Evolutionary conservation across 2,113 vertebrate species (phyloP).

Genomic region (Butorides virescens): DNA sequence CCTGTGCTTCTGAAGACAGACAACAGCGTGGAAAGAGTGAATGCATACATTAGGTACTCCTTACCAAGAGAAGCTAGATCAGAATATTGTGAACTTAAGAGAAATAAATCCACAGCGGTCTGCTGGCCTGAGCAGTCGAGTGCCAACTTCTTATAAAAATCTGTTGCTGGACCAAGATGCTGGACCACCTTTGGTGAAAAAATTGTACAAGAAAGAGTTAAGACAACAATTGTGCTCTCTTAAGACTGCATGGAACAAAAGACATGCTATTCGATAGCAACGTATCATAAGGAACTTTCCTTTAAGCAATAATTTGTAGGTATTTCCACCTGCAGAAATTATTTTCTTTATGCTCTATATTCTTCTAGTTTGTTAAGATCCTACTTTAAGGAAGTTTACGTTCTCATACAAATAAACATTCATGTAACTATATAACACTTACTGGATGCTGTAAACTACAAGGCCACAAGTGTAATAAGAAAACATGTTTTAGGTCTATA

Average conservation of each 20-base stretch:
- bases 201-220: conserved; percentile 13
- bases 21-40: neutral
- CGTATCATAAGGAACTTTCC: neutral
- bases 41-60: neutral
- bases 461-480: neutral
- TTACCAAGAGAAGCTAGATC: conserved; percentile 95
- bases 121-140: conserved; percentile 98
- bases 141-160: conserved; percentile 98
- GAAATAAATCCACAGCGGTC: conserved; percentile 95
- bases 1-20: neutral
- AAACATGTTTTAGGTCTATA: neutral
- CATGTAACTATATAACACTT: neutral
- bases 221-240: neutral
- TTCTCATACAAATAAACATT: neutral
- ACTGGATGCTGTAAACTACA: neutral
- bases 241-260: neutral
- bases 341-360: neutral
- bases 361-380: neutral
- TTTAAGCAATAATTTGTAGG: neutral
- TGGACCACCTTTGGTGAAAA: conserved; percentile 84
- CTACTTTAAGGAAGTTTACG: neutral
- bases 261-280: neutral
- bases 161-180: conserved; percentile 95
- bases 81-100: conserved; percentile 93
- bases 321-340: neutral